Evolutionary conservation across 2,113 vertebrate species (phyloP), one percentile per base, ranked within the genome.

Genomic region (Siniperca chuatsi): DNA sequence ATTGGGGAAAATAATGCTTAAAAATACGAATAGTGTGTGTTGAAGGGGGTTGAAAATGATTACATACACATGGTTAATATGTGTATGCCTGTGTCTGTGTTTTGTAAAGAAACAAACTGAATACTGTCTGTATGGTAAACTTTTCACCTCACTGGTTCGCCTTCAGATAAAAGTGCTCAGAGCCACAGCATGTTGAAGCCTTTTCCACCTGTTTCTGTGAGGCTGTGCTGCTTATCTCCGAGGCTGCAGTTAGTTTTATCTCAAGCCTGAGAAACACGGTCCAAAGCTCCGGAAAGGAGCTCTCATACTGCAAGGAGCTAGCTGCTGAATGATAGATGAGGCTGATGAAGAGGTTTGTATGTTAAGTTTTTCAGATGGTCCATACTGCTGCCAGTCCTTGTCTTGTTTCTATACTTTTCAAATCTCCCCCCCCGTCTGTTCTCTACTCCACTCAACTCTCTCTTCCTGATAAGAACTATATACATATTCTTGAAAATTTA

Each of bases 201-300:
- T 0, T 21, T 65, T 23, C 44, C 52, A 2, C 44, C 46, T 68
- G 42, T 77, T 79, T 76, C 37, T 16, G 2, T n/a, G 11, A 16
- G 61, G 55, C 71, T n/a, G 23, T 10, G 60, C 62, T 50, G 40
- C 55, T 81, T 52, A 74, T 6, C 74, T 54, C 35, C 8, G 29
- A 60, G 16, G 25, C 66, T 79, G 75, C 60, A 69, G 48, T 54
- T 52, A 21, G 33, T 79, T 55, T 84, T 48, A 74, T 65, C 68
- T 61, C 57, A 37, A 62, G 33, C 40, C 52, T 55, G 54, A 37
- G 58, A 71, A 84, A 76, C 57, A 48, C 2, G 0, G 42, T 15
- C 58, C 76, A 61, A 25, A 62, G 69, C 70, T n/a, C 69, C 2
- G 4, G 33, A 44, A 55, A 58, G n/a, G 23, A 68, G 75, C 67